A percentile compares a stretch with the other conserved stretches of the same genome.
These are phyloP conservation scores for Whitmania pigra DNA, from an alignment of 1,140 invertebrate species.

Conservation along the genomic window DNA sequence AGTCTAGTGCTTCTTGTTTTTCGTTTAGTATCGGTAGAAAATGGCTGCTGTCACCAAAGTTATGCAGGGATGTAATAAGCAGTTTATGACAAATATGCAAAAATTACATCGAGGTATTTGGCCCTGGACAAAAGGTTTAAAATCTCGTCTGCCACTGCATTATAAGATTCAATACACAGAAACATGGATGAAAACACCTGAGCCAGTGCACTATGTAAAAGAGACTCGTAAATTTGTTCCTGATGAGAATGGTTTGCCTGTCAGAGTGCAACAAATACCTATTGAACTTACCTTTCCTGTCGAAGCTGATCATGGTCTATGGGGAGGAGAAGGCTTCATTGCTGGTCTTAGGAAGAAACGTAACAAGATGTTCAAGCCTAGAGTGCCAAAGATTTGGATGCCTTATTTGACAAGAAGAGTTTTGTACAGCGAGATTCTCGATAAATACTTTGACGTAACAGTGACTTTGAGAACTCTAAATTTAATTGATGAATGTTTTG, in stretches of 20 bases:
- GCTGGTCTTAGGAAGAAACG: slow-evolving; percentile 67
- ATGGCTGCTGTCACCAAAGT: no score
- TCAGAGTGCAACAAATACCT: slow-evolving; percentile 38
- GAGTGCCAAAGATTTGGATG: slow-evolving; percentile 65
- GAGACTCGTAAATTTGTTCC: slow-evolving; percentile 59
- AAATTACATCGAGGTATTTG: slow-evolving; percentile 22
- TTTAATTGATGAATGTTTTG: slow-evolving; percentile 75
- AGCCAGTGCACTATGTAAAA: slow-evolving; percentile 72
- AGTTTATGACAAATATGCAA: slow-evolving; percentile 21
- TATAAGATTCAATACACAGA: slow-evolving; percentile 78
- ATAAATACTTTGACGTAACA: slow-evolving; percentile 62
- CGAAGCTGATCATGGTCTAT: slow-evolving; percentile 72
- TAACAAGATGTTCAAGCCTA: slow-evolving; percentile 24
- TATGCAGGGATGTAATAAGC: no score
- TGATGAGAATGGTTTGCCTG: slow-evolving; percentile 59
- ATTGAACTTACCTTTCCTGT: slow-evolving; percentile 62
- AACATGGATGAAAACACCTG: slow-evolving; percentile 59
- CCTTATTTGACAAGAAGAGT: slow-evolving; percentile 63
- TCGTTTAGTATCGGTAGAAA: no score
- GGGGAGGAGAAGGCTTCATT: slow-evolving; percentile 90
- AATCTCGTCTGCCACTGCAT: slow-evolving; percentile 54
- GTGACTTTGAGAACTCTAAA: slow-evolving; percentile 67
- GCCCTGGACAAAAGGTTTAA: slow-evolving; percentile 25
- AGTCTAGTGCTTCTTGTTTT: no score
- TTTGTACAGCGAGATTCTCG: slow-evolving; percentile 84